These are phyloP conservation scores for Passer montanus DNA, from an alignment of 2,113 vertebrate genomes.

Conservation along the genomic window DNA sequence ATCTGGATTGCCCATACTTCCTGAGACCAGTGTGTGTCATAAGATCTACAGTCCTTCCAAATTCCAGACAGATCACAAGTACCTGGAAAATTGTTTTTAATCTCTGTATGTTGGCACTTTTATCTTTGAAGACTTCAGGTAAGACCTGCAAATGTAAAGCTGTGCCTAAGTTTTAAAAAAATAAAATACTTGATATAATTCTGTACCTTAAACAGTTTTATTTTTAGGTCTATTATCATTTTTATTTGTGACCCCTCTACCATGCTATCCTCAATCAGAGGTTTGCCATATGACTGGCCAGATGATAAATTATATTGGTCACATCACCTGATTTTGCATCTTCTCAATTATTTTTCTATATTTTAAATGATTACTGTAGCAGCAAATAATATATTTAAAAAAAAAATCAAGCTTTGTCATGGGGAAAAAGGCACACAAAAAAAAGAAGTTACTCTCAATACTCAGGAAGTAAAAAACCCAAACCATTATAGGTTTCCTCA, in stretches of 20 bases:
- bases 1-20: constrained; percentile 15
- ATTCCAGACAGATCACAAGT: neutral
- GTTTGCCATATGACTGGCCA: neutral
- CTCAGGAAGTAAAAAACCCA: neutral
- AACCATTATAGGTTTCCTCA: neutral
- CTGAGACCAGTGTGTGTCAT: neutral
- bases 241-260: neutral
- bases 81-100: neutral
- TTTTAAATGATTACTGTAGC: neutral
- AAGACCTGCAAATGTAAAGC: neutral
- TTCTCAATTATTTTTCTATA: neutral
- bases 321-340: neutral
- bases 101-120: neutral
- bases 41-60: neutral
- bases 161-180: neutral
- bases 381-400: neutral
- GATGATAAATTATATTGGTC: neutral
- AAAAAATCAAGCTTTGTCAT: neutral
- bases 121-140: neutral
- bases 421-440: neutral
- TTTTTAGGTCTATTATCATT: neutral
- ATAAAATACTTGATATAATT: neutral
- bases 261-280: neutral
- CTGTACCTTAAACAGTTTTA: neutral
- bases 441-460: neutral